Evolutionary conservation across 2,113 vertebrate species (phyloP).

Genomic region (Phalacrocorax aristotelis): DNA sequence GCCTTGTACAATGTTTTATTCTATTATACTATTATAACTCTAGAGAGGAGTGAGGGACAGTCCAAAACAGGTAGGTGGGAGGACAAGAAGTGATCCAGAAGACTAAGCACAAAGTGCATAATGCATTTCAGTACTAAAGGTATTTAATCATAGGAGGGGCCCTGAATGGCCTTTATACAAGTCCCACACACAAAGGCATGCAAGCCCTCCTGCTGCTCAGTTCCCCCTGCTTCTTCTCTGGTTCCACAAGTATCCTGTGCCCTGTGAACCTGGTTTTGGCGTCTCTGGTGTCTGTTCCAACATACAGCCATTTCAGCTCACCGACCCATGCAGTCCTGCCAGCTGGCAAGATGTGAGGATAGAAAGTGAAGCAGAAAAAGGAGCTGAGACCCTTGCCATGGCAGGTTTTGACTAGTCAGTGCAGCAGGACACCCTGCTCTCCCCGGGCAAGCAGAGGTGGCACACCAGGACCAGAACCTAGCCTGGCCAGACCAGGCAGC

Average conservation of each 20-base stretch:
- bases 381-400: background rate
- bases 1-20: background rate
- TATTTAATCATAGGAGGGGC: background rate
- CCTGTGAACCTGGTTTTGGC: background rate
- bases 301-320: background rate
- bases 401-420: background rate
- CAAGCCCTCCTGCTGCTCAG: background rate
- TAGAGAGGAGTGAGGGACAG: background rate
- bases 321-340: background rate
- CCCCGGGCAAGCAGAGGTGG: background rate
- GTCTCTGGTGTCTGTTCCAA: background rate
- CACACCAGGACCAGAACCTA: background rate
- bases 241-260: background rate
- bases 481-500: background rate
- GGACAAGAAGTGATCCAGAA: background rate
- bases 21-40: background rate
- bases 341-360: background rate
- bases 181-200: background rate
- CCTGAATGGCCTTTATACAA: background rate
- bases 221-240: background rate
- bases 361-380: background rate
- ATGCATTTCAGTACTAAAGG: background rate
- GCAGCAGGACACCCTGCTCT: background rate
- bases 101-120: background rate
- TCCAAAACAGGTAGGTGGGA: background rate